phyloP scores from a whole-genome alignment of 2,113 vertebrate genomes.

The Pituophis catenifer region DNA sequence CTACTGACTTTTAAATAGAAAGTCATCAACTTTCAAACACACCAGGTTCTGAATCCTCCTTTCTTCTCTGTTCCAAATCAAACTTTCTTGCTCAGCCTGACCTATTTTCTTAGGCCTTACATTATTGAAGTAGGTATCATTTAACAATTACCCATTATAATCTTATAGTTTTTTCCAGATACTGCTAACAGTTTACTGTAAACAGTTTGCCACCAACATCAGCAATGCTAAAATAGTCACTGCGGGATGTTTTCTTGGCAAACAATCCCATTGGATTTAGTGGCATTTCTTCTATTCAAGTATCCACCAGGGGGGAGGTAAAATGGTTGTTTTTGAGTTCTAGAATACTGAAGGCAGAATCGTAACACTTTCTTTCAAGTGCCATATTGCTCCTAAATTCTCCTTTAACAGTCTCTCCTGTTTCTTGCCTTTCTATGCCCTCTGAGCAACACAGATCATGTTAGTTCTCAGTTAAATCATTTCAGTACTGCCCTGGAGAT shows the following conservation, averaged over 20 bases:
- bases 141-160: not conserved
- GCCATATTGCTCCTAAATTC: not conserved
- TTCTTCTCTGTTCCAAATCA: not conserved
- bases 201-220: not conserved
- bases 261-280: not conserved
- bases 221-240: not conserved
- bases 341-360: not conserved
- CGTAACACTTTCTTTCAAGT: not conserved
- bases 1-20: not conserved
- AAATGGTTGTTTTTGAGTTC: not conserved
- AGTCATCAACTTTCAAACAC: not conserved
- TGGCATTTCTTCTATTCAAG: not conserved
- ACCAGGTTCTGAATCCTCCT: not conserved
- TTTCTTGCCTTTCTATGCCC: not conserved
- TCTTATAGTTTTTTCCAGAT: not conserved
- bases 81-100: not conserved
- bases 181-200: not conserved
- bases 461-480: constrained; percentile 24
- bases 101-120: not conserved
- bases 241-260: not conserved
- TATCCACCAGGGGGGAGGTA: not conserved
- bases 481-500: constrained; percentile 14
- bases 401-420: not conserved
- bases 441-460: not conserved
- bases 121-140: not conserved